Percentiles rank a stretch among this genome's conserved stretches.
Conservation (phyloP, 2,113 vertebrate species). For the Centropus bengalensis region DNA sequence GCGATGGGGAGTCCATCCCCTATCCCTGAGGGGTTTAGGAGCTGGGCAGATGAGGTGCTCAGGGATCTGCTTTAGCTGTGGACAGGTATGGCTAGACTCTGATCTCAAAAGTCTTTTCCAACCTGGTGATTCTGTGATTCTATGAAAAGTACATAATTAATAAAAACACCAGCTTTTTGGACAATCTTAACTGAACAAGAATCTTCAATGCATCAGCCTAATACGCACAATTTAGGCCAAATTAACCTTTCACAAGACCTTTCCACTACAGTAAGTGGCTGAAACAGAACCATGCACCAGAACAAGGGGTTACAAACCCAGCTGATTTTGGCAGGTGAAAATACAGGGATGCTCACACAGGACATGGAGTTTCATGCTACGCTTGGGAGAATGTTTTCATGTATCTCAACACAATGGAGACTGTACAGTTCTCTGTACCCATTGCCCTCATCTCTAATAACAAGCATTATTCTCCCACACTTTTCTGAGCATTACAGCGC, state of each 20-base stretch:
- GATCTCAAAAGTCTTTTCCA: too few species aligned
- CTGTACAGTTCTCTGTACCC: neutral
- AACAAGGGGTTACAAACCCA: neutral
- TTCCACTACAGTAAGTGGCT: neutral
- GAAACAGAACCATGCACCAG: neutral
- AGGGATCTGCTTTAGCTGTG: too few species aligned
- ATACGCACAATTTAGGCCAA: neutral
- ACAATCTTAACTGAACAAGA: neutral
- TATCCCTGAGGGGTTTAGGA: too few species aligned
- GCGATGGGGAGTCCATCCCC: too few species aligned
- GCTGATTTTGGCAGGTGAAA: neutral
- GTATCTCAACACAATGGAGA: neutral
- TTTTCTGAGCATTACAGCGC: neutral
- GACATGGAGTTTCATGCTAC: neutral
- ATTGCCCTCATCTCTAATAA: neutral
- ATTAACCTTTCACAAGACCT: neutral
- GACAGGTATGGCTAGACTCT: too few species aligned
- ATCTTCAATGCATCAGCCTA: accelerated
- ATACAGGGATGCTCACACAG: accelerated
- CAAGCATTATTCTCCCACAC: neutral
- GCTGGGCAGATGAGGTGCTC: too few species aligned
- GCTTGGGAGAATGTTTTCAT: neutral
- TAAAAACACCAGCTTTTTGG: neutral
- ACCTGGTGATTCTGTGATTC: too few species aligned
- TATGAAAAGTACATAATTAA: neutral